Conservation (phyloP, 2,113 vertebrate genomes). For the Rhea americana region DNA sequence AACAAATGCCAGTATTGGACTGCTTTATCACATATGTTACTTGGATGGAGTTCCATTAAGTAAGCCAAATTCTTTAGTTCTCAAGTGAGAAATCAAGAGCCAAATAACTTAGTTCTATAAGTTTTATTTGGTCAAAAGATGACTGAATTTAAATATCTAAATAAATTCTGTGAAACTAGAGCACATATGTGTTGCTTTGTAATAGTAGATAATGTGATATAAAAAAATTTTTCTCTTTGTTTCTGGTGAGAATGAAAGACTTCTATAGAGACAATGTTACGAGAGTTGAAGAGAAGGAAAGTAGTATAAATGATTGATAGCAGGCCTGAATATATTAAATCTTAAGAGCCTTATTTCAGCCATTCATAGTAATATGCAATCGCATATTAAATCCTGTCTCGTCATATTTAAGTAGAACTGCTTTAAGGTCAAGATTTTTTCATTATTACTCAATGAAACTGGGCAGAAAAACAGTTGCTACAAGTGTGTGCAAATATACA, state of each 20-base stretch:
- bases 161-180: background rate
- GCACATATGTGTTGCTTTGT: accelerated
- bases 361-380: background rate
- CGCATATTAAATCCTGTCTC: background rate
- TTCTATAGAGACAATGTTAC: background rate
- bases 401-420: background rate
- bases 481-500: background rate
- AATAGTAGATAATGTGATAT: background rate
- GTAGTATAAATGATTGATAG: background rate
- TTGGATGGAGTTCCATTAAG: background rate
- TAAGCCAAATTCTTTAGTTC: background rate
- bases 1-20: background rate
- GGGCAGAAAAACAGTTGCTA: background rate
- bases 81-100: background rate
- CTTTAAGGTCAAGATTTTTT: background rate
- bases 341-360: background rate
- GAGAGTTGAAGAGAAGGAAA: background rate
- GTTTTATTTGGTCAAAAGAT: background rate
- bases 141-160: background rate
- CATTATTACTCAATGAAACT: background rate
- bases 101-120: background rate
- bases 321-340: background rate
- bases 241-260: background rate
- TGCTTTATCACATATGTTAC: background rate
- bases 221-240: background rate